A percentile compares a stretch with the other conserved stretches of the same genome.
These are phyloP conservation scores for Coenobita brevimanus DNA, from an alignment of 1,140 invertebrate species.

Conservation along the genomic window DNA sequence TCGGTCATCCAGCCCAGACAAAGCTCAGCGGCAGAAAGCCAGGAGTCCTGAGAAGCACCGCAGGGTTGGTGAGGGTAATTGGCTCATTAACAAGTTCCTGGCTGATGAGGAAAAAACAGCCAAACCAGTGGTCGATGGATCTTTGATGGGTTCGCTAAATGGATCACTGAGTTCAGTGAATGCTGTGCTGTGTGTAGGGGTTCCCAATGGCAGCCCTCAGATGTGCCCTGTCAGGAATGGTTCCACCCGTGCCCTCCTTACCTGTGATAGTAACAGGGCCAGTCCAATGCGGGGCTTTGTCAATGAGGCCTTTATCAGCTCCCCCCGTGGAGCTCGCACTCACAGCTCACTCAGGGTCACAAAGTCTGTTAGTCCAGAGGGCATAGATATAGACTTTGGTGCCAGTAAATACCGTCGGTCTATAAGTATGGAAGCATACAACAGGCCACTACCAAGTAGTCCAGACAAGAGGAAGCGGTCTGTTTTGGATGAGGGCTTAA, in stretches of 20 bases:
- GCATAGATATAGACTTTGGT: slow-evolving; percentile 58
- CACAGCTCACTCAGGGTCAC: slow-evolving; percentile 68
- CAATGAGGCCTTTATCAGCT: slow-evolving; percentile 69
- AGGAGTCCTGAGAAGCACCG: slow-evolving; percentile 64
- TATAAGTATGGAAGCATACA: slow-evolving; percentile 69
- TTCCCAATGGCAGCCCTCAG: slow-evolving; percentile 56
- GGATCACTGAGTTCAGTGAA: slow-evolving; percentile 63
- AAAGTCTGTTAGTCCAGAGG: slow-evolving; percentile 69
- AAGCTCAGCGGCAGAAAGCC: slow-evolving; percentile 46
- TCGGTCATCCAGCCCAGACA: slow-evolving; percentile 59
- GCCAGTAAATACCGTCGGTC: slow-evolving; percentile 65
- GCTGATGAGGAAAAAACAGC: slow-evolving; percentile 69
- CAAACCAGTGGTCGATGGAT: slow-evolving; percentile 65
- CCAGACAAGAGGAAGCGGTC: slow-evolving; percentile 68
- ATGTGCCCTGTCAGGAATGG: slow-evolving; percentile 65
- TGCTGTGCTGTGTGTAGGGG: slow-evolving; percentile 56
- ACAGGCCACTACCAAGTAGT: slow-evolving; percentile 50
- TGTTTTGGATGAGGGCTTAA: slow-evolving; percentile 63
- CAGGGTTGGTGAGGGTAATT: slow-evolving; percentile 62
- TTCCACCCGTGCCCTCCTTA: slow-evolving; percentile 62
- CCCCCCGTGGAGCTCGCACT: slow-evolving; percentile 63
- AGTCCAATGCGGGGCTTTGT: slow-evolving; percentile 66
- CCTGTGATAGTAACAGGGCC: slow-evolving; percentile 52
- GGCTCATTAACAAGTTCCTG: slow-evolving; percentile 69
- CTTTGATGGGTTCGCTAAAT: slow-evolving; percentile 64